These are phyloP conservation scores for Drosophila truncata DNA, from an alignment of 1,140 invertebrate species.

Conservation along the genomic window DNA sequence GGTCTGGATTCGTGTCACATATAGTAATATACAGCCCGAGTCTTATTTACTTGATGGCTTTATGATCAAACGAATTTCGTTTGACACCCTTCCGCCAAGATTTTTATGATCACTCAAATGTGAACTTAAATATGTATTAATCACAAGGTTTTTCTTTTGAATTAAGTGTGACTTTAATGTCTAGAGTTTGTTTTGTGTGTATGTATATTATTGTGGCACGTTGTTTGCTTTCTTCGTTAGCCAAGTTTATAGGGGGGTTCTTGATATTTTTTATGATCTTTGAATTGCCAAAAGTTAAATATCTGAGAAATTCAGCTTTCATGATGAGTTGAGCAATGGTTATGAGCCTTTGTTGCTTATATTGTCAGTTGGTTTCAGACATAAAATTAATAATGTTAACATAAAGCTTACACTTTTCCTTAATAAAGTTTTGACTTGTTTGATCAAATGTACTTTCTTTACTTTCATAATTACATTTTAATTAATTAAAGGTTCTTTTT, in stretches of 20 bases:
- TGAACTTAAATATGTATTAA: conserved; percentile 49
- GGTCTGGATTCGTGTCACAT: conserved; percentile 18
- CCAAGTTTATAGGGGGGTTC: conserved; percentile 1
- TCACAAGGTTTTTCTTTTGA: conserved; percentile 21
- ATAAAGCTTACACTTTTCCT: not conserved
- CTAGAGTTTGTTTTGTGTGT: not conserved
- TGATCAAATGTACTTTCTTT: not conserved
- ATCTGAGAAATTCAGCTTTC: conserved; percentile 1
- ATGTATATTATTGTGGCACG: not conserved
- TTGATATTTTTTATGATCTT: conserved; percentile 3
- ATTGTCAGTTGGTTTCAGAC: not conserved
- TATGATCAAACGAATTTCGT: conserved; percentile 46
- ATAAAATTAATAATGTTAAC: not conserved
- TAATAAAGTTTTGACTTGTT: not conserved
- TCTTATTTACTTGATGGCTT: conserved; percentile 42
- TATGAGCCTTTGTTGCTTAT: not conserved
- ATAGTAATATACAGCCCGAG: conserved; percentile 4
- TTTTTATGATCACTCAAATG: conserved; percentile 55
- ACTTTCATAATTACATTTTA: too few species aligned
- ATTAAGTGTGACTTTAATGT: conserved; percentile 9
- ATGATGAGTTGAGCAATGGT: not conserved
- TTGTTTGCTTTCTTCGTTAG: conserved; percentile 24
- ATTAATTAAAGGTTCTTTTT: not conserved
- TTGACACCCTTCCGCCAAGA: conserved; percentile 38
- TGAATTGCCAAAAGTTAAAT: conserved; percentile 1